Percentiles rank a stretch among this genome's conserved stretches.
These are phyloP conservation scores for Rafetus swinhoei DNA, from an alignment of 2,113 vertebrate genomes.

Conservation along the genomic window DNA sequence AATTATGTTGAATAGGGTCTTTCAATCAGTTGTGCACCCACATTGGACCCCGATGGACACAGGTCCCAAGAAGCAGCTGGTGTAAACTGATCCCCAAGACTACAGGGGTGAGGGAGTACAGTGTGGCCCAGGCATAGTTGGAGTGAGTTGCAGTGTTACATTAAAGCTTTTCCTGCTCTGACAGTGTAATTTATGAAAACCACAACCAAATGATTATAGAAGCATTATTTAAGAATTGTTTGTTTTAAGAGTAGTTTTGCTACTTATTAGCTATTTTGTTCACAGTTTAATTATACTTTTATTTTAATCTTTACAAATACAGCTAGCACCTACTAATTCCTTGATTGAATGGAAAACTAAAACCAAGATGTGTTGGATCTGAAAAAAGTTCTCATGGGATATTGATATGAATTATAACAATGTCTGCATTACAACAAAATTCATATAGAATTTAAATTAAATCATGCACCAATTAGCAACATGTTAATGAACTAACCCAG, in stretches of 20 bases:
- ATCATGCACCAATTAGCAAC: constrained; percentile 57
- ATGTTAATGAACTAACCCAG: constrained; percentile 50
- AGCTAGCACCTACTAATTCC: neutral
- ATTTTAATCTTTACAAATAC: neutral
- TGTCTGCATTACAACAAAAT: constrained; percentile 13
- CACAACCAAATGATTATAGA: neutral
- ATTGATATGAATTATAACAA: neutral
- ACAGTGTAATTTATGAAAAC: neutral
- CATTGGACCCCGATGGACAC: neutral
- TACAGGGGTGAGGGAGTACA: no score
- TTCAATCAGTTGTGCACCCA: neutral
- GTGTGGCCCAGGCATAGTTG: no score
- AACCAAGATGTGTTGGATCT: neutral
- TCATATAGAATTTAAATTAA: constrained; percentile 44
- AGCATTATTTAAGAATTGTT: neutral
- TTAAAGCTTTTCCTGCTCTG: neutral
- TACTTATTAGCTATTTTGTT: neutral
- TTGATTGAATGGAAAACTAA: neutral
- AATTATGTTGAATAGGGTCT: neutral
- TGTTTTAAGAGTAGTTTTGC: neutral
- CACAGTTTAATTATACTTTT: neutral
- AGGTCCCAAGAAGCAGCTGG: no score
- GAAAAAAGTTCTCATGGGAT: neutral
- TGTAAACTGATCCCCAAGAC: no score
- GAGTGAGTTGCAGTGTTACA: no score